Percentiles rank a stretch among this genome's conserved stretches.
phyloP scores from a whole-genome alignment of 2,113 vertebrate species.

The Pristiophorus japonicus region DNA sequence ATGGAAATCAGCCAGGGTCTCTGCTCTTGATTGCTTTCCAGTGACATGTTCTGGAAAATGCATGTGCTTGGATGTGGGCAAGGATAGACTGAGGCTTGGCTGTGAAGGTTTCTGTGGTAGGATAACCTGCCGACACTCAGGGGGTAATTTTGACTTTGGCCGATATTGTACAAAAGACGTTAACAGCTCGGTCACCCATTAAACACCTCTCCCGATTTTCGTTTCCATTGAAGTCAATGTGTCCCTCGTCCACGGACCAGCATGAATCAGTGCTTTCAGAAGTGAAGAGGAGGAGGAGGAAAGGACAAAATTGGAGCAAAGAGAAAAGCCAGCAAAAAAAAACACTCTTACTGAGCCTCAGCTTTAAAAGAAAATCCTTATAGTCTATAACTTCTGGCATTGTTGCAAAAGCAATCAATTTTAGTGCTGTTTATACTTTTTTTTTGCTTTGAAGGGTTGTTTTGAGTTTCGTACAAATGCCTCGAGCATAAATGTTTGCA shows the following conservation, averaged over 20 bases:
- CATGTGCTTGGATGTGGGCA: background rate
- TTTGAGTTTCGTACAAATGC: slow-evolving; percentile 30
- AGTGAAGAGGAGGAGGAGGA: background rate
- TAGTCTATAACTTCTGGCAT: background rate
- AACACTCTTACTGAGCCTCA: background rate
- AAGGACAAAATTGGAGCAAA: background rate
- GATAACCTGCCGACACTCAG: background rate
- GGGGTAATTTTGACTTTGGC: background rate
- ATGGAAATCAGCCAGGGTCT: background rate
- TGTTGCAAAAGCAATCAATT: slow-evolving; percentile 26
- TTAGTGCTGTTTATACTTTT: slow-evolving; percentile 30
- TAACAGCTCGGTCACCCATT: background rate
- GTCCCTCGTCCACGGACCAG: background rate
- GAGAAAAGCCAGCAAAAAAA: background rate
- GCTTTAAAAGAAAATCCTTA: background rate
- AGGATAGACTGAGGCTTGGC: background rate
- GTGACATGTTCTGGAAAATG: no score
- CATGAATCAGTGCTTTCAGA: background rate
- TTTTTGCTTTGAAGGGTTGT: slow-evolving; percentile 23
- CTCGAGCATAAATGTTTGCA: slow-evolving; percentile 33
- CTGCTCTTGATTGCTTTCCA: background rate
- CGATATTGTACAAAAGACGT: background rate
- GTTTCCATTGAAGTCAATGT: background rate
- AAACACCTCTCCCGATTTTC: background rate
- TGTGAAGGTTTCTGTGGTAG: background rate